Evolutionary conservation across 2,888 invertebrate species (phyloP).

Genomic region (Coelopa pilipes): DNA sequence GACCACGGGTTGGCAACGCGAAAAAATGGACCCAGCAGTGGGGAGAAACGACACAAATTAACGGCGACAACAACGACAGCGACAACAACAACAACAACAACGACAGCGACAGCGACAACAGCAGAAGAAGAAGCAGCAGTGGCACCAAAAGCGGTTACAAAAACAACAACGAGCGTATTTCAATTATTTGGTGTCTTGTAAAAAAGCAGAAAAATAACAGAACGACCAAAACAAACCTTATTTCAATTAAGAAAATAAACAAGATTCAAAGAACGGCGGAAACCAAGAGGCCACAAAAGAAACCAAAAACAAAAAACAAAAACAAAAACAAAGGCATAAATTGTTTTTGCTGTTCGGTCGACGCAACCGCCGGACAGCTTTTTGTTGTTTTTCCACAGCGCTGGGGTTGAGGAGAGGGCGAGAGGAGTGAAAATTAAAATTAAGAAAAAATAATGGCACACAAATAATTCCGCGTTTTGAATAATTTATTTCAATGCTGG

Average conservation of each 20-base stretch:
- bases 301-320: too few species aligned
- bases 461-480: background rate
- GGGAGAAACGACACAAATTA: slow-evolving; percentile 5
- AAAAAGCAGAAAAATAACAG: background rate
- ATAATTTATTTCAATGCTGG: background rate
- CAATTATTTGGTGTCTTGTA: background rate
- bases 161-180: background rate
- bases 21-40: background rate
- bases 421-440: too few species aligned
- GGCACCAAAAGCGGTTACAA: slow-evolving; percentile 1
- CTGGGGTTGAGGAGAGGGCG: too few species aligned
- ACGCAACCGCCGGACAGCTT: too few species aligned
- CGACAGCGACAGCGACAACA: background rate
- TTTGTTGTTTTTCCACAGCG: too few species aligned
- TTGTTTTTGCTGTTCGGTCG: too few species aligned
- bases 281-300: too few species aligned
- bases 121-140: slow-evolving; percentile 2
- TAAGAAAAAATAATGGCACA: background rate
- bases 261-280: too few species aligned
- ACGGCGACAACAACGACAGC: background rate
- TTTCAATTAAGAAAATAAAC: background rate
- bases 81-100: slow-evolving; percentile 16
- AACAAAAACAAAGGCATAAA: too few species aligned
- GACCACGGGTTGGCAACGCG: slow-evolving; percentile 27
- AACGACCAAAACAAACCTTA: background rate